Percentiles rank a stretch among this genome's conserved stretches.
phyloP scores from a whole-genome alignment of 2,888 invertebrate species.

The Folsomia manolachei region DNA sequence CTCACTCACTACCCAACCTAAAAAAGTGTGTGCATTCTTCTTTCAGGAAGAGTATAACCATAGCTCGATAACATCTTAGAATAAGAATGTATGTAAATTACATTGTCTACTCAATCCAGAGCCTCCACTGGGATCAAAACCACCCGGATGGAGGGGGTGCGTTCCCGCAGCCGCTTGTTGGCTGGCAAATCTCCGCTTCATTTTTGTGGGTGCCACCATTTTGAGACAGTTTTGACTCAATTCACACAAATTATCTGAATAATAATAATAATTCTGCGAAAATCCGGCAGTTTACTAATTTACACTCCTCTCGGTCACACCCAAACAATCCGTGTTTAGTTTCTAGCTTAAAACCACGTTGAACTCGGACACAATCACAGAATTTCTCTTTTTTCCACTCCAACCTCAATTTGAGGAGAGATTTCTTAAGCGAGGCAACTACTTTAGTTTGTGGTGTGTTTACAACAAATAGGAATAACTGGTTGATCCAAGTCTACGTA shows the following conservation, averaged over 20 bases:
- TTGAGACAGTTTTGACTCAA: background rate
- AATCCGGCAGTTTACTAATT: too few relatives aligned
- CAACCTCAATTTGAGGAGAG: background rate
- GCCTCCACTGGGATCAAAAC: background rate
- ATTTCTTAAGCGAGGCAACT: too few relatives aligned
- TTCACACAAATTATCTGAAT: background rate
- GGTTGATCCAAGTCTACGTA: background rate
- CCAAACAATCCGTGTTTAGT: background rate
- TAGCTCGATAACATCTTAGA: background rate
- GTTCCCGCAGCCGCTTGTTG: constrained; percentile 18
- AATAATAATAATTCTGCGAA: too few relatives aligned
- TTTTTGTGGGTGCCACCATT: constrained; percentile 39
- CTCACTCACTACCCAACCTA: background rate
- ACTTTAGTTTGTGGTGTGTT: too few relatives aligned
- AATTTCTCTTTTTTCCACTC: background rate
- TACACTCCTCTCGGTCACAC: too few relatives aligned
- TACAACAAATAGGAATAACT: too few relatives aligned
- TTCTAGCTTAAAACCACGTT: too few relatives aligned
- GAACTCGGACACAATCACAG: background rate
- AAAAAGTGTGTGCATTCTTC: background rate
- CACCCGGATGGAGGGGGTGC: constrained; percentile 17
- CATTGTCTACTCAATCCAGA: constrained; percentile 7
- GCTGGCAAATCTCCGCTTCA: constrained; percentile 30
- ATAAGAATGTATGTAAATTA: background rate
- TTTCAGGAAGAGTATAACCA: background rate